Evolutionary conservation across 2,888 invertebrate genomes (phyloP), one percentile per base, ranked within the genome.

Genomic region (Melanostoma scalare): DNA sequence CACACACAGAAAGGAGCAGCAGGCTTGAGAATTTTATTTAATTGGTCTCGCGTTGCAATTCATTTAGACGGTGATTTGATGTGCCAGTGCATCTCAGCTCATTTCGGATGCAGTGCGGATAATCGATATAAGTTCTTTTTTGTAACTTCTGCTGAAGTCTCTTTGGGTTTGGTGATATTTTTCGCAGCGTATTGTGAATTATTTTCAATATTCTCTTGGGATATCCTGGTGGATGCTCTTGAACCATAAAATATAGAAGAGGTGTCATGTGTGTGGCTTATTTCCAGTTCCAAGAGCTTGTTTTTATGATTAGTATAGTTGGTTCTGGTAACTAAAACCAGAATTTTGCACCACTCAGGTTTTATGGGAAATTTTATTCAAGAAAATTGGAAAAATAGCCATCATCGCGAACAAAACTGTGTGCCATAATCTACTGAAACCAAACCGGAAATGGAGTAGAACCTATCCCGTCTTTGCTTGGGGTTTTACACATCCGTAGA

Each of bases 21-120:
- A 35, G 63, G 72, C 63, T 81, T 67, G 72, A 73, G 81, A 82
- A 77, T 82, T 77, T 82, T 77, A 82, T 82, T 82, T 82, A 82
- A 82, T 82, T 82, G 82, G 82, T 82, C 82, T 82, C 77, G 77
- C 82, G 82, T 73, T 42, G 81, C 77, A 72, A 77, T 82, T 77
- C 82, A 82, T 82, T 82, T 82, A 69, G 77, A 73, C 68, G 68
- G 73, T 82, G 76, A 82, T 77, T 82, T 77, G 73, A 82, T 77
- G 44, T 67, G 77, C 50, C 42, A 65, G 20, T 31, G 60, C 72
- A 58, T 55, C 67, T 82, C 73, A 58, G 61, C 67, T 82, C 73
- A 82, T 82, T 82, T 73, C 61, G 82, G 53, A 82, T 82, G 72
- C 82, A 68, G 82, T 73, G 68, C 68, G 68, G 77, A 77, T 73